phyloP scores from a whole-genome alignment of 2,113 vertebrate species.

The Pyrgilauda ruficollis region DNA sequence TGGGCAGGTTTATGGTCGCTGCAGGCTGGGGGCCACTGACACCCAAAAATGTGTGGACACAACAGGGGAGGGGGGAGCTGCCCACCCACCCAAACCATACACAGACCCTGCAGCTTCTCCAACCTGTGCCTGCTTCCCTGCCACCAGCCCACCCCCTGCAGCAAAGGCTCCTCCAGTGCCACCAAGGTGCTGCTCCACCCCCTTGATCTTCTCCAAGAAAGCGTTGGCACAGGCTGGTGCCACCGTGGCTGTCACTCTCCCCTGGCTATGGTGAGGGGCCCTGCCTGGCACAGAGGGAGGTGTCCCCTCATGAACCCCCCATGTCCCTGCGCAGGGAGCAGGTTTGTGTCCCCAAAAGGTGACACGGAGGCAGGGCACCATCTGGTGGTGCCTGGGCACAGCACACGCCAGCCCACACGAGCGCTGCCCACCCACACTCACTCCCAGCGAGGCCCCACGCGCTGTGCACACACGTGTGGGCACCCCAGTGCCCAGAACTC shows the following conservation, averaged over 20 bases:
- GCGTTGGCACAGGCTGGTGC: not conserved
- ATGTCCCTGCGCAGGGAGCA: not conserved
- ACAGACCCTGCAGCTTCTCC: not conserved
- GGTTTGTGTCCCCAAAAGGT: not conserved
- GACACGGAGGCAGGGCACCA: slow-evolving; percentile 10
- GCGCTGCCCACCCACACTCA: not conserved
- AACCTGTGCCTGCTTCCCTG: not conserved
- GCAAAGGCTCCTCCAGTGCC: not conserved
- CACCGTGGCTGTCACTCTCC: not conserved
- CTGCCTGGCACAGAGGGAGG: not conserved
- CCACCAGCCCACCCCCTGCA: not conserved
- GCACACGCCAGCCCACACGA: not conserved
- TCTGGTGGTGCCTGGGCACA: slow-evolving; percentile 38
- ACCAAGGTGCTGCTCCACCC: not conserved
- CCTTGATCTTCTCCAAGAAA: not conserved
- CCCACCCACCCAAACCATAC: not conserved
- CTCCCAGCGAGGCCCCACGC: fast-evolving
- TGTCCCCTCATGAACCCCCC: not conserved
- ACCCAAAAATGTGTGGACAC: not conserved
- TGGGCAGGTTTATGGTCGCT: not conserved
- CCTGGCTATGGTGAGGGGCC: not conserved
- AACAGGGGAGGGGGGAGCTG: not conserved
- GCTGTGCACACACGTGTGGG: not conserved
- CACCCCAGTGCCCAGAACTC: fast-evolving
- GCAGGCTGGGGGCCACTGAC: too few relatives aligned